phyloP scores from a whole-genome alignment of 2,888 invertebrate species.

The Pecten maximus region DNA sequence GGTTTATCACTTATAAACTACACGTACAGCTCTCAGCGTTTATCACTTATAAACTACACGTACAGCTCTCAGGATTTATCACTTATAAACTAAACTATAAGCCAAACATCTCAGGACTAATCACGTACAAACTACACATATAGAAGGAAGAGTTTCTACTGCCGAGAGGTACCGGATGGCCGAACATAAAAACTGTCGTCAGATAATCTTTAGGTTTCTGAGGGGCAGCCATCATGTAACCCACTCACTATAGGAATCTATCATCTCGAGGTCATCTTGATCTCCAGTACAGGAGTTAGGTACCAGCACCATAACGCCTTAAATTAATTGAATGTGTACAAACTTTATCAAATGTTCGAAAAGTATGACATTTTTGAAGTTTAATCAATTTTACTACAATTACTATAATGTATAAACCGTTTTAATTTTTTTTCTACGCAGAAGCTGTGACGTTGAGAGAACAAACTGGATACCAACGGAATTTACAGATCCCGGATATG shows the following conservation, averaged over 20 bases:
- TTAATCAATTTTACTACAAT: not conserved
- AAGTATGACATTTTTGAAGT: not conserved
- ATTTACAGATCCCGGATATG: not conserved
- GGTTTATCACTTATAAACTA: too few species aligned
- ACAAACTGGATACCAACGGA: not conserved
- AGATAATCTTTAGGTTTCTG: not conserved
- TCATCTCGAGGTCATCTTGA: not conserved
- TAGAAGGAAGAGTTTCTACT: not conserved
- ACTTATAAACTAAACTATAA: too few species aligned
- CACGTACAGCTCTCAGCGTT: too few species aligned
- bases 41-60: too few species aligned
- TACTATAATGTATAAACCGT: not conserved
- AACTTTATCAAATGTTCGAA: not conserved
- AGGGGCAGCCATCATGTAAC: not conserved
- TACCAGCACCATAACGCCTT: not conserved
- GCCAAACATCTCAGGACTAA: too few species aligned
- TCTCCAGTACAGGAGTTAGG: not conserved
- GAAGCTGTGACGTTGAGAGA: not conserved
- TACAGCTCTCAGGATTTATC: too few species aligned
- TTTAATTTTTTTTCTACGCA: not conserved
- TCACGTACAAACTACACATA: too few species aligned
- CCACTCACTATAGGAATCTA: not conserved
- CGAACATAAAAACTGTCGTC: not conserved
- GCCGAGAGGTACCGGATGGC: not conserved
- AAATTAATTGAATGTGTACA: not conserved